Base-by-base conservation (phyloP, 2,888 invertebrate genomes). In the Lepas anatifera region DNA sequence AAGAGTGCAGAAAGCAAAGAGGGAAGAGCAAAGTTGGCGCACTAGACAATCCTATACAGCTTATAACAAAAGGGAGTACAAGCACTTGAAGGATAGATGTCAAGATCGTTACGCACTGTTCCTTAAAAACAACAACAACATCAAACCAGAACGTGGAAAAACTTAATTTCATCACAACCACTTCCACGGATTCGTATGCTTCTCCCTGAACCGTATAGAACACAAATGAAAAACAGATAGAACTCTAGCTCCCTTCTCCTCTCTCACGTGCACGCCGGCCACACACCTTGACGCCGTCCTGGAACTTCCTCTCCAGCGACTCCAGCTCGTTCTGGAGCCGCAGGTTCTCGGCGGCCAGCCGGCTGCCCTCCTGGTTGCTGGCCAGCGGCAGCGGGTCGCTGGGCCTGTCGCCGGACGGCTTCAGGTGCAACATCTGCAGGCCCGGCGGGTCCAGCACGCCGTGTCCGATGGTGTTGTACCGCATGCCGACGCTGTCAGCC, bases 361-460 rank as follows among this genome's bases (percentile, higher is more conserved):
- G 63, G 64, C 52, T 70, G 68, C 29, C 39, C 63, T 27, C 52
- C 16, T 25, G n/a, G 63, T 58, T 67, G 46, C 43, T 63, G 11
- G 41, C 58, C 25, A 46, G 18, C 16, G 69, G 37, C 41, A 72
- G 46, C 41, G 72, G 72, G 67, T 72, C 72, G 27, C 69, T 69
- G 29, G 72, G 70, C 22, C 73, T 58, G 37, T 71, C 64, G 25
- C 72, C 73, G 3, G 71, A 69, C 22, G 74, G 67, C 43, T 74
- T 72, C 35, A 74, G 68, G 68, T 72, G 71, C 13, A 73, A 52
- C 73, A 73, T 71, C 48, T 70, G 69, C 63, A 73, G 63, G 43
- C n/a, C 73, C 39, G 43, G 69, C 18, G 73, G 74, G 64, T 74
- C 74, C 16, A 74, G 67, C 43, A 74, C 73, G 43, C 74, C 74